phyloP scores from a whole-genome alignment of 2,113 vertebrate species.

The Myotis lucifugus region DNA sequence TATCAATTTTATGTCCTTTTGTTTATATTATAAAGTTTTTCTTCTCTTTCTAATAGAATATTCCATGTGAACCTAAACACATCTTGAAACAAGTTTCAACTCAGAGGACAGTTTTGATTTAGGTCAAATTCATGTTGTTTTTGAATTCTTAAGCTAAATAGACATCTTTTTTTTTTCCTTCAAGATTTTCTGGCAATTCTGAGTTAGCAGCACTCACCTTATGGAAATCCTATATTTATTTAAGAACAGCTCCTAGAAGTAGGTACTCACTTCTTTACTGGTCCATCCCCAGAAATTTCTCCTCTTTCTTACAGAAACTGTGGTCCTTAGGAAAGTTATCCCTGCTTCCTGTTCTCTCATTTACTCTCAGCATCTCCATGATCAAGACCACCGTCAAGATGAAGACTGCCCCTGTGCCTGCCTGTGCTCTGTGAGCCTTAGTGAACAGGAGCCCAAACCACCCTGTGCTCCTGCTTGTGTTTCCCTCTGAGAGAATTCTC shows the following conservation, averaged over 20 bases:
- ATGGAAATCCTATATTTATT: neutral
- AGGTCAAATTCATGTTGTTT: neutral
- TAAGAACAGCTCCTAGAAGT: neutral
- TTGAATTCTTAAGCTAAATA: neutral
- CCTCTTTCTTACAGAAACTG: neutral
- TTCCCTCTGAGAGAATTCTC: neutral
- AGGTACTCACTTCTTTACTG: neutral
- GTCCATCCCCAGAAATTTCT: neutral
- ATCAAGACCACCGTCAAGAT: neutral
- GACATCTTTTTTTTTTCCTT: neutral
- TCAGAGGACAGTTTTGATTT: neutral
- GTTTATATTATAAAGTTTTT: neutral
- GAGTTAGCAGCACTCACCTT: neutral
- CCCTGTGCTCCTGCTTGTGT: neutral
- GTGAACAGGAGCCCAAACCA: neutral
- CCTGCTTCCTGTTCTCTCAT: neutral
- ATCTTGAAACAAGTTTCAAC: neutral
- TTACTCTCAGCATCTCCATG: neutral
- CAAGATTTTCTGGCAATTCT: neutral
- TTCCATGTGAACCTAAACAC: neutral
- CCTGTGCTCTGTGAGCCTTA: neutral
- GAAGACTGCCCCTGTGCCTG: neutral
- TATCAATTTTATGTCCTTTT: neutral
- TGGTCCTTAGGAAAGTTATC: neutral
- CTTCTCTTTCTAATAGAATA: neutral